A percentile compares a stretch with the other conserved stretches of the same genome.
phyloP scores from a whole-genome alignment of 2,888 invertebrate genomes.

The Trypoxylon attenuatum region DNA sequence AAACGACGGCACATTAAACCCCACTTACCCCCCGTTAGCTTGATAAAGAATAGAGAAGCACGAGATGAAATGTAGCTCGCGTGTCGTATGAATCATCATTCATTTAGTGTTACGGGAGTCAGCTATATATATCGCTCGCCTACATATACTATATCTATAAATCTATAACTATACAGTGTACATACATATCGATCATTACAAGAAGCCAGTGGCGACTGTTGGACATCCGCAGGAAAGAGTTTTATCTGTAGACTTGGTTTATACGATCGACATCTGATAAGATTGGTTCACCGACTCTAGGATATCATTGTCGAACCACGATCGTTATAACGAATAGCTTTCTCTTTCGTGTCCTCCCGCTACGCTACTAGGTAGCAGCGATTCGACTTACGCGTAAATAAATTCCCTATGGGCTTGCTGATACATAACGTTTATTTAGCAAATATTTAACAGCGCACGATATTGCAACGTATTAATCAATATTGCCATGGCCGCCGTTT shows the following conservation, averaged over 20 bases:
- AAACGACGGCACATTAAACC: constrained; percentile 69
- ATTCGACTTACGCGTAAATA: too few relatives aligned
- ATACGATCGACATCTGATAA: constrained; percentile 66
- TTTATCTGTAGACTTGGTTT: constrained; percentile 64
- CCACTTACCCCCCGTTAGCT: constrained; percentile 60
- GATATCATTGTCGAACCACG: constrained; percentile 62
- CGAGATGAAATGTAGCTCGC: constrained; percentile 67
- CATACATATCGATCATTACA: too few relatives aligned
- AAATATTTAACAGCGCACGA: too few relatives aligned
- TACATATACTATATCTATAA: too few relatives aligned
- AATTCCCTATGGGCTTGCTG: too few relatives aligned
- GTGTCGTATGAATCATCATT: constrained; percentile 72
- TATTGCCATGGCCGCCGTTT: too few relatives aligned
- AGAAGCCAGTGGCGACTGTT: too few relatives aligned
- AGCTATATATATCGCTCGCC: constrained; percentile 47
- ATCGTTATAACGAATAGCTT: too few relatives aligned
- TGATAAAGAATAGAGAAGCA: constrained; percentile 61
- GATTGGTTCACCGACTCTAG: constrained; percentile 40
- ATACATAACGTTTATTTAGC: too few relatives aligned
- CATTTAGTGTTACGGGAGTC: constrained; percentile 66
- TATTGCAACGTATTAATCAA: too few relatives aligned
- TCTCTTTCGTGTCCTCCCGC: not conserved
- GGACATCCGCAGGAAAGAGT: constrained; percentile 56
- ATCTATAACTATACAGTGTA: too few relatives aligned
- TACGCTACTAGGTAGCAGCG: too few relatives aligned